Base-by-base conservation (phyloP, 2,888 invertebrate species). In the Baccha elongata region DNA sequence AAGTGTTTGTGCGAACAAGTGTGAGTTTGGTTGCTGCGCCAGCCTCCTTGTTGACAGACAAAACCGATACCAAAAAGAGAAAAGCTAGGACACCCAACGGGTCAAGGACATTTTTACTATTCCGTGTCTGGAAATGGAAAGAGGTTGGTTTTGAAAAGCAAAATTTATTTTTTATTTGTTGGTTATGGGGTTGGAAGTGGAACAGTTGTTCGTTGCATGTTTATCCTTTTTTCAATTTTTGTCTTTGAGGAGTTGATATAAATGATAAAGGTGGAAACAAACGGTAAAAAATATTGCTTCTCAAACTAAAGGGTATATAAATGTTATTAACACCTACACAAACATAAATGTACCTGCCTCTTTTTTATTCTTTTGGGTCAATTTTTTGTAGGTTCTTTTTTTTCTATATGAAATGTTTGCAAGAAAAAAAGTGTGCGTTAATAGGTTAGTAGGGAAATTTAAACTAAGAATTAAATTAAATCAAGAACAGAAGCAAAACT, bases 81-180 rank as follows among this genome's bases (percentile, higher is more conserved):
- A n/a, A n/a, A 53, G 44, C 62, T 58, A 68, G 62, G 48, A 50
- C 48, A 78, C 48, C 78, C 55, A 83, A 37, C 83, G 73, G 83
- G 83, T 83, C 83, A 83, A 83, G 83, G 83, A 83, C 83, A 78
- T 32, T 83, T 83, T 83, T 83, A 83, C 83, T 83, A 83, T 73
- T 72, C 44, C 67, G 50, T 78, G 72, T 83, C 83, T 78, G 67
- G 65, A 72, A 62, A 50, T 78, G 67, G 69, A 72, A 62, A 37
- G 72, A 46, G 65, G 53, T 42, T 53, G 58, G 44, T 35, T 17
- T 35, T 46, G n/a, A n/a, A 52, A 52, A 40, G 62, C 60, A 46
- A 53, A 53, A 50, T 50, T 74, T 40, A 37, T 55, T 11, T 44
- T 8, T 48, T 50, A n/a, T 62, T 42, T 58, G 44, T 48, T 53